Base-by-base conservation (phyloP, 2,797 vertebrate genomes). In the Iguana delicatissima region DNA sequence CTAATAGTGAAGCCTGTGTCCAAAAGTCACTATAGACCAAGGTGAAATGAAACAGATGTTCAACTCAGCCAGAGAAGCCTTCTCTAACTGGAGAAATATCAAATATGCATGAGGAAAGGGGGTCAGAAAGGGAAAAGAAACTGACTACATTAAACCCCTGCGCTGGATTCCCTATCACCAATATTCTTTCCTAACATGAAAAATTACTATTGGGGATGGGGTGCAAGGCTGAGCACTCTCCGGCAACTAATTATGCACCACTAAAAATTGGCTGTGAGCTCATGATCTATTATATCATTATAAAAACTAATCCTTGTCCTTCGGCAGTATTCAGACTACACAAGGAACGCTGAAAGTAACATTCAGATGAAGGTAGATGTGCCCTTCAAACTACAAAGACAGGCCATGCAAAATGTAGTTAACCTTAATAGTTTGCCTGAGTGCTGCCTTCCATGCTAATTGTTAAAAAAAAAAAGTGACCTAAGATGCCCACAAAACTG, bases 181-280 rank as follows among this genome's bases (percentile, higher is more conserved):
- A 59, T 59, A 9, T 86, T n/a, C n/a, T 86, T 7, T 59, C 85
- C 85, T 42, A 86, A 77, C 18, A 80, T 52, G 32, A 42, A 83
- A 38, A 22, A 80, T 80, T 18, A 26, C 57, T 87, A 16, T 32
- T 29, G 5, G 29, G 3, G 26, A 4, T 32, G 46, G 24, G 8
- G 29, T 59, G 10, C n/a, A 42, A 9, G 35, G 12, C 35, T 29
- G 14, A 83, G 80, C 22, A 42, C 80, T n/a, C 35, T 88, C 64
- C n/a, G 73, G 50, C 35, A 82, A 73, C 24, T 62, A 87, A 29
- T 50, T 87, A 46, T 6, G 8, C 16, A 32, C 26, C 26, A 59
- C 38, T 46, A 59, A 32, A 86, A 42, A 77, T 3, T 32, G 73
- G 55, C 26, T 77, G 38, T 86, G 85, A n/a, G 55, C 59, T 77